Evolutionary conservation across 2,888 invertebrate species (phyloP).

Genomic region (Nemotelus nigrinus): DNA sequence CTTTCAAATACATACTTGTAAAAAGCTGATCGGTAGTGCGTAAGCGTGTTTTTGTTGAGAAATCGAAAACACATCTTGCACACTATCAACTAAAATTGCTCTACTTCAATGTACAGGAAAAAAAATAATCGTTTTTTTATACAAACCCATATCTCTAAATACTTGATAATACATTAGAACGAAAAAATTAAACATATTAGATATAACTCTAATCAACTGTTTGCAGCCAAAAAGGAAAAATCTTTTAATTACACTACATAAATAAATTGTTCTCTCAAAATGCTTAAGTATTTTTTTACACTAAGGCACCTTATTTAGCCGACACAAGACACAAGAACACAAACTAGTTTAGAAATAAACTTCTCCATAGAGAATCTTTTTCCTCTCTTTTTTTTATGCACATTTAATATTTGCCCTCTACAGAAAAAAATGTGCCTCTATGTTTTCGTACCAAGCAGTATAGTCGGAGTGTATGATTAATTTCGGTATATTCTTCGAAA

Average conservation of each 20-base stretch:
- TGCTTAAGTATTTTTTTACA: conserved; percentile 40
- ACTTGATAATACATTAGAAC: conserved; percentile 9
- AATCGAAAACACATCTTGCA: not conserved
- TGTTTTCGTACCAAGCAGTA: too few relatives aligned
- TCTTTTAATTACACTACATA: conserved; percentile 18
- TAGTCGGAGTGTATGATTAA: too few relatives aligned
- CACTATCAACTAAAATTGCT: conserved; percentile 31
- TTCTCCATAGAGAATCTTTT: too few relatives aligned
- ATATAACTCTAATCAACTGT: conserved; percentile 19
- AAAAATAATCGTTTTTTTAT: conserved; percentile 28
- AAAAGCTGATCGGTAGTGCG: conserved; percentile 13
- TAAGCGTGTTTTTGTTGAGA: not conserved
- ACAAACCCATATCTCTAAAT: conserved; percentile 41
- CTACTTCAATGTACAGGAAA: conserved; percentile 32
- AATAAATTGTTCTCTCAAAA: conserved; percentile 31
- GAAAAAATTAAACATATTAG: conserved; percentile 5
- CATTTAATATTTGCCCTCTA: too few relatives aligned
- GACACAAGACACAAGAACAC: conserved; percentile 41
- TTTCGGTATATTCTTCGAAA: too few relatives aligned
- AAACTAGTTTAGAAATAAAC: not conserved
- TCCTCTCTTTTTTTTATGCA: too few relatives aligned
- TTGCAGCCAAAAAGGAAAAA: conserved; percentile 42
- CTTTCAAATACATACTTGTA: not conserved
- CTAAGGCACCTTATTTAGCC: conserved; percentile 47
- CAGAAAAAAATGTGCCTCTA: too few relatives aligned